Evolutionary conservation across 2,888 invertebrate genomes (phyloP).

Genomic region (Agrypnus murinus): DNA sequence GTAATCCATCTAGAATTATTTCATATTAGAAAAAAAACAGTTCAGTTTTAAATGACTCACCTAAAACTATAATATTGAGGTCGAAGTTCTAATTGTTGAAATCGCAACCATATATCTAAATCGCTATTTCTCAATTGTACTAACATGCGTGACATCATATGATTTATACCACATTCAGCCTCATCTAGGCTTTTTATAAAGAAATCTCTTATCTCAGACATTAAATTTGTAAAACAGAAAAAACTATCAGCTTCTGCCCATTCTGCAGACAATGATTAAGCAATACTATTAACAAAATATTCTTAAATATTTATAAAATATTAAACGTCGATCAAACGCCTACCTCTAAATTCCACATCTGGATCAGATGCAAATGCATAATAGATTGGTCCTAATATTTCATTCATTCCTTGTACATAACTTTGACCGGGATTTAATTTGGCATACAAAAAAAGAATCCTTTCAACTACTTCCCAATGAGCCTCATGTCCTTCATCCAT

Average conservation of each 20-base stretch:
- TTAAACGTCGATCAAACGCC: conserved; percentile 41
- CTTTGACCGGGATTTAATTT: conserved; percentile 98
- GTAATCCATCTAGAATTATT: conserved; percentile 90
- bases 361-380: conserved; percentile 96
- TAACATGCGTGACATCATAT: conserved; percentile 90
- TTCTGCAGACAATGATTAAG: conserved; percentile 72
- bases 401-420: conserved; percentile 99
- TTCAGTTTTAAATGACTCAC: conserved; percentile 68
- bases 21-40: background rate
- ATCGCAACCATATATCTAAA: conserved; percentile 81
- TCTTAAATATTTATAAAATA: background rate
- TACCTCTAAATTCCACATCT: conserved; percentile 85
- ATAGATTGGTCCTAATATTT: conserved; percentile 98
- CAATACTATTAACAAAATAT: conserved; percentile 6
- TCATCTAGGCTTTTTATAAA: conserved; percentile 98
- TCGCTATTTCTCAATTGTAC: conserved; percentile 86
- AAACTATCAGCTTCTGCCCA: conserved; percentile 98
- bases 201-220: conserved; percentile 98
- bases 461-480: conserved; percentile 98
- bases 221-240: conserved; percentile 98
- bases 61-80: conserved; percentile 98
- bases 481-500: conserved; percentile 94
- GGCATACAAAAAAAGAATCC: conserved; percentile 97
- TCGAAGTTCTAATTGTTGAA: conserved; percentile 89
- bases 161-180: conserved; percentile 91